These are phyloP conservation scores for Lepidurus couesii DNA, from an alignment of 1,140 invertebrate species.

Conservation along the genomic window DNA sequence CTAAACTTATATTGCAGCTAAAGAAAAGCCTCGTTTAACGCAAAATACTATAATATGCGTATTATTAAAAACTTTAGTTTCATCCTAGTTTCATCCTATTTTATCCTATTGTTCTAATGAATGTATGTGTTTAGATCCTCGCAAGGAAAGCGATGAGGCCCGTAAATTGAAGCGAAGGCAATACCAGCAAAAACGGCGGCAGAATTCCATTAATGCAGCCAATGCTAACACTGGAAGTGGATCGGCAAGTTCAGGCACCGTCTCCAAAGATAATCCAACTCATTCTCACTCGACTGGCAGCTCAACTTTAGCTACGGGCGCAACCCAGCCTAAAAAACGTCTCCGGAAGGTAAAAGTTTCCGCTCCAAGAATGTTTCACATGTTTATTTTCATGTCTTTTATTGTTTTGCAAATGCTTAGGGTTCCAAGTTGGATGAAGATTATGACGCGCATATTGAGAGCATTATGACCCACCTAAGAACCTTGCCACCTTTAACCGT, in stretches of 20 bases:
- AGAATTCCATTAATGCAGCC: slow-evolving; percentile 48
- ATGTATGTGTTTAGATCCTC: not conserved
- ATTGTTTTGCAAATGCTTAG: slow-evolving; percentile 42
- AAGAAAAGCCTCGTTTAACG: no score
- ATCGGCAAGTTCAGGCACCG: not conserved
- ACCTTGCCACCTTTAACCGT: slow-evolving; percentile 77
- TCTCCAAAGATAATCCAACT: not conserved
- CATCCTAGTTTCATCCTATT: no score
- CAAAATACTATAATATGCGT: no score
- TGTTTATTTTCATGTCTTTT: not conserved
- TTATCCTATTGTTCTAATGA: no score
- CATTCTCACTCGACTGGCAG: not conserved
- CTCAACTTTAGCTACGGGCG: not conserved
- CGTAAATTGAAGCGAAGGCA: slow-evolving; percentile 73
- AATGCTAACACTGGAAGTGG: not conserved
- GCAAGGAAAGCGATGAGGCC: slow-evolving; percentile 49
- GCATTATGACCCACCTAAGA: slow-evolving; percentile 73
- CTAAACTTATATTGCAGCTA: no score
- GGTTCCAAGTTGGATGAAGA: slow-evolving; percentile 80
- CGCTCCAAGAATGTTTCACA: no score
- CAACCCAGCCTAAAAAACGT: slow-evolving; percentile 60
- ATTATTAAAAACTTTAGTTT: no score
- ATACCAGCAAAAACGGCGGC: slow-evolving; percentile 73
- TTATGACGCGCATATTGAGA: slow-evolving; percentile 83
- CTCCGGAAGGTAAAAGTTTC: slow-evolving; percentile 41